Evolutionary conservation across 2,797 vertebrate genomes (phyloP), one percentile per base, ranked within the genome.

Genomic region (Malacoraja senta): DNA sequence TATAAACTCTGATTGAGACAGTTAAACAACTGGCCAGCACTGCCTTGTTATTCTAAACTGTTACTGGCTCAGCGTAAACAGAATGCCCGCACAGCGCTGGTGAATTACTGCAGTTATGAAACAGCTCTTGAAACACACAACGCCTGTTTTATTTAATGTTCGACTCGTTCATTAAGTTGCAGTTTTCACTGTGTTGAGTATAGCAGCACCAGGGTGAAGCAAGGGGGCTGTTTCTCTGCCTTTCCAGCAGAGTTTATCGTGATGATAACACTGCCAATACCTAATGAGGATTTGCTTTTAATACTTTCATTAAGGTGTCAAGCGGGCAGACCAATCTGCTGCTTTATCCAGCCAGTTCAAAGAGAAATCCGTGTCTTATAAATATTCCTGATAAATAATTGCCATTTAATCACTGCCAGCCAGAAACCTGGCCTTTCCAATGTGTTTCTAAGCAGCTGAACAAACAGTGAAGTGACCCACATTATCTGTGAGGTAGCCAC

Each of bases 321-420:
- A 76, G 12, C 26, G 0, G 12, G 71, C 9, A 38, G 38, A 15
- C 10, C 21, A 91, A 65, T 24, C 63, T 91, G 65, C 19, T 26
- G 1, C 8, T 1, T 24, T 74, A 29, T n/a, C 24, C 90, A 91
- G 13, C 83, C 53, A 63, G 58, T 63, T 86, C 83, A 86, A 71
- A 71, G 63, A 35, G 65, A 44, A 53, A 91, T 91, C 65, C 3
- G 26, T 44, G 26, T 76, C 26, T 17, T 32, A 44, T 58, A 44
- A 92, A 92, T 92, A 76, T 74, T 58, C 38, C 90, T 72, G 38
- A 92, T 92, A 53, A 92, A 92, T 76, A 92, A 88, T 76, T 74
- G 15, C 26, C 17, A 26, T 74, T 76, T 74, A 76, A 92, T 53
- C 71, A 17, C 71, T 0, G 13, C 12, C 26, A 71, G 71, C 38